Percentiles rank a stretch among this genome's conserved stretches.
phyloP scores from a whole-genome alignment of 64 coral and sea anemone species.

The Stylophora pistillata region DNA sequence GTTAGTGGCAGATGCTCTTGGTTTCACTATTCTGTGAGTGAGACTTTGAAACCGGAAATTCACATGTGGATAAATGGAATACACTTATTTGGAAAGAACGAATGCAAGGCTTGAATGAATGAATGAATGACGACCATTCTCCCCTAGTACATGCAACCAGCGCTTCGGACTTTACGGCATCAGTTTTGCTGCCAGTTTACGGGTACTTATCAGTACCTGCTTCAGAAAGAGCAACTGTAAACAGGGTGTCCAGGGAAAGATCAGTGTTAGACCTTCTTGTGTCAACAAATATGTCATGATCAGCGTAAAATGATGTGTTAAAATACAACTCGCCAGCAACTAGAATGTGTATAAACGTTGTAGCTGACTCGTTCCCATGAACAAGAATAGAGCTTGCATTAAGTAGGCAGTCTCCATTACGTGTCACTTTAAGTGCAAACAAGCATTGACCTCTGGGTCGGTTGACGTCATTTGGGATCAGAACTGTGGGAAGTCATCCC shows the following conservation, averaged over 20 bases:
- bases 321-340: slow-evolving; percentile 51
- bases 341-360: slow-evolving; percentile 43
- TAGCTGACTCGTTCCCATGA: slow-evolving; percentile 11
- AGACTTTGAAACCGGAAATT: slow-evolving; percentile 44
- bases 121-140: slow-evolving; percentile 39
- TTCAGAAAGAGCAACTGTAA: slow-evolving; percentile 16
- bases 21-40: slow-evolving; percentile 35
- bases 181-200: slow-evolving; percentile 3
- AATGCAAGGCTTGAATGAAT: not conserved
- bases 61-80: slow-evolving; percentile 45
- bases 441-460: not conserved
- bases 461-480: slow-evolving; percentile 22
- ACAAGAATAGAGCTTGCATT: slow-evolving; percentile 47
- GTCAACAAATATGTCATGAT: slow-evolving; percentile 16
- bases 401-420: slow-evolving; percentile 62
- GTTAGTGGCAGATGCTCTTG: slow-evolving; percentile 21
- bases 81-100: slow-evolving; percentile 23
- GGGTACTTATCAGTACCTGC: slow-evolving; percentile 7
- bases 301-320: slow-evolving; percentile 27
- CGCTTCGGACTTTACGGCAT: slow-evolving; percentile 55
- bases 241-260: slow-evolving; percentile 24
- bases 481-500: slow-evolving; percentile 9
- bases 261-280: not conserved
- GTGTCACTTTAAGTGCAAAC: slow-evolving; percentile 36
- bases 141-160: slow-evolving; percentile 27